Base-by-base conservation (phyloP, 2,888 invertebrate genomes). In the Aspidiotus rigidus region DNA sequence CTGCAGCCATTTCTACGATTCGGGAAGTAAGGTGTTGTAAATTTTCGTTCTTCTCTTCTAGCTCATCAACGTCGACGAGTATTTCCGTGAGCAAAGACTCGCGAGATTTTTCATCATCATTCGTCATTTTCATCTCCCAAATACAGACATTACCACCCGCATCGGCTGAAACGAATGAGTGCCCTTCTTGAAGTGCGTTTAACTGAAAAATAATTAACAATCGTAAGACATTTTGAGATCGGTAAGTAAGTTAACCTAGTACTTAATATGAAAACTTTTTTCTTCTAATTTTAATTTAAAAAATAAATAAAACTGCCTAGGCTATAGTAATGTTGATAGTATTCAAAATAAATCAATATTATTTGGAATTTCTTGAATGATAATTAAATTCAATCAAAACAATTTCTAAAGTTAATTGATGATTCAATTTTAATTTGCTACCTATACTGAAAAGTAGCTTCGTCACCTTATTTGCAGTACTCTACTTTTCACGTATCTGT, bases 1-100 rank as follows among this genome's bases (percentile, higher is more conserved):
- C 94, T 13, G 89, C 88, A 76, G 91, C 88, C 74, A 93, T 80
- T 77, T 96, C 93, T 73, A 86, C 86, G 77, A 94, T 85, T 63
- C 92, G 59, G 16, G 59, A 59, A 28, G 40, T 57, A 10, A 67
- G 40, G 39, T 67, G 67, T 15, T 60, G 5, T 10, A 67, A 13
- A 28, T 60, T 67, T 44, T 44, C 49, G 40, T 67, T 67, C 42
- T 67, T 67, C 9, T 67, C 67, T 7, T 56, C 17, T 39, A 67
- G 59, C 42, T 60, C 67, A 59, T 79, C 69, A 41, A 71, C 67
- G 17, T 73, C 73, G 39, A 74, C 72, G 28, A 74, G 42, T 15
- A 74, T 71, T 40, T 72, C 73, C 17, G 71, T 57, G 40, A 67
- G 60, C 40, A 60, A 67, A 13, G 56, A 49, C 13, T 67, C 67